Base-by-base conservation (phyloP, 2,888 invertebrate species). In the Ichneumoninae sp. region DNA sequence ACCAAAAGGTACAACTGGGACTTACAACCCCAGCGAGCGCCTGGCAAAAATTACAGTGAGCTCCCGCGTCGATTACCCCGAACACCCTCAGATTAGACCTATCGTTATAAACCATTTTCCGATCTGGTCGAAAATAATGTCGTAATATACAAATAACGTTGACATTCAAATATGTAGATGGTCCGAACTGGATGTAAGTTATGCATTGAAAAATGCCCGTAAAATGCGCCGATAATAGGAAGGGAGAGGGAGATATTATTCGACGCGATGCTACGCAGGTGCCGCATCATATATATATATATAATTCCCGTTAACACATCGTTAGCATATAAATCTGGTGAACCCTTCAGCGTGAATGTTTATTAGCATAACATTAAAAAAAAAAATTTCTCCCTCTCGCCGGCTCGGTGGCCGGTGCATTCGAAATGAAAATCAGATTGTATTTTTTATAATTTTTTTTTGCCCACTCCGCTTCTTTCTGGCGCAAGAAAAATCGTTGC, bases 271-370 rank as follows among this genome's bases (percentile, higher is more conserved):
- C 73, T 50, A 36, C 54, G 63, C 57, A 81, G 65, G 19, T 54
- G 57, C 40, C 76, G 57, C 66, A 75, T 60, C 71, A 40, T 70
- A 81, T 71, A 68, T 79, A 40, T 40, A 40, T 40, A 40, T 40
- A 40, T 40, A 40, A 40, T 10, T 10, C 77, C 69, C 79, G 85
- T 86, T 87, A 87, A 87, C 85, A 82, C 73, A 74, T 87, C 81
- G 89, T 90, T 89, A 87, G 88, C 89, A 90, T 91, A 90, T 91
- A 89, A 90, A 89, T 90, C 82, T 85, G 87, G 81, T 75, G 86
- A 88, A 88, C 89, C 83, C 89, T 85, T 82, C 87, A 81, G 85
- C 88, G 83, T 81, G 88, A 88, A 89, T 86, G 88, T 85, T 88
- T 83, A 88, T 88, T 88, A 87, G 87, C 87, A 89, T 89, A 88